phyloP scores from a whole-genome alignment of 64 coral and sea anemone genomes.

The Montipora cactus region DNA sequence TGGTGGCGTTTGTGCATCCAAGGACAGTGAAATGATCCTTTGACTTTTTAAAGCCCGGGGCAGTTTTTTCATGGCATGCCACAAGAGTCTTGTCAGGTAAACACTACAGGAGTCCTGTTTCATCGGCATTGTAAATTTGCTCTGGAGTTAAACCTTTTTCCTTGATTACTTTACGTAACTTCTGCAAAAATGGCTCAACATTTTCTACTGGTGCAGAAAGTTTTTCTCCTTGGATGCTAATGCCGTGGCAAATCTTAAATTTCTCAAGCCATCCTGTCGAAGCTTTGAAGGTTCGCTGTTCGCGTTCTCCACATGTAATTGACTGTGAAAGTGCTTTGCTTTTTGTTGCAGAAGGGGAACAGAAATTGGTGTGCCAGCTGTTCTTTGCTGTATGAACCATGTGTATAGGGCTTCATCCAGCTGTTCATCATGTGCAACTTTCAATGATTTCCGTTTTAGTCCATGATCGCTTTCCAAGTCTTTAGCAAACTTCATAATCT shows the following conservation, averaged over 20 bases:
- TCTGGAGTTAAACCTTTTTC: constrained; percentile 28
- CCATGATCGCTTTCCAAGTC: no score
- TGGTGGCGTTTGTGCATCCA: constrained; percentile 19
- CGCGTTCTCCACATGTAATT: no score
- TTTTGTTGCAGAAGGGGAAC: no score
- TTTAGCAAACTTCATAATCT: no score
- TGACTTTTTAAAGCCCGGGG: constrained; percentile 32
- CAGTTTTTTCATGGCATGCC: constrained; percentile 43
- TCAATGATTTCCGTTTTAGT: no score
- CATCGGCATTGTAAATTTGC: constrained; percentile 22
- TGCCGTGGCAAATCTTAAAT: constrained; percentile 52
- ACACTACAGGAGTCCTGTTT: constrained; percentile 40
- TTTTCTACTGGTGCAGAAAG: constrained; percentile 66
- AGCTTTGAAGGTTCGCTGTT: constrained; percentile 12
- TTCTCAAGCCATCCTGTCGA: constrained; percentile 51
- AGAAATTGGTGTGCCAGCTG: no score
- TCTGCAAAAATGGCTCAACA: constrained; percentile 58
- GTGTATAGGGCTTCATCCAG: no score
- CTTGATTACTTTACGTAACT: constrained; percentile 38
- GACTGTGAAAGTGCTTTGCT: no score
- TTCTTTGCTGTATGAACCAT: no score
- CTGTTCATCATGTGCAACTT: no score
- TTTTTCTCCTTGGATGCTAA: constrained; percentile 60
- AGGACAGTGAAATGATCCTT: background rate
- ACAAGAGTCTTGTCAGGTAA: constrained; percentile 46